Conservation (phyloP, 1,140 invertebrate species). For the Drosophila bocqueti region DNA sequence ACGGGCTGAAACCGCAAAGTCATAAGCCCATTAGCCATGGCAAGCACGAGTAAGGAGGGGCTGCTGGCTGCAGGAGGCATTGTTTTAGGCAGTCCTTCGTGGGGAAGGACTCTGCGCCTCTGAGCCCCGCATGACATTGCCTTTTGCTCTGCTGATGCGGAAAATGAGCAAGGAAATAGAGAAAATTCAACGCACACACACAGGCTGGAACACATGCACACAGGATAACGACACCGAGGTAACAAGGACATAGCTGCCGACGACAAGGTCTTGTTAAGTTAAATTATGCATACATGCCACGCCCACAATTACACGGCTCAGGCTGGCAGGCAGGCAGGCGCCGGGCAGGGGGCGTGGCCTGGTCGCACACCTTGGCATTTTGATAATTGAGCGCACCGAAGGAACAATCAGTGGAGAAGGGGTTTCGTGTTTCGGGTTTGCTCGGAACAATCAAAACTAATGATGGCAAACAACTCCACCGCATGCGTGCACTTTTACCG, state of each 20-base stretch:
- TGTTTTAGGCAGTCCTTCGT: constrained; percentile 59
- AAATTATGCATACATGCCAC: constrained; percentile 79
- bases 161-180: constrained; percentile 77
- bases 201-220: background rate
- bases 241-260: constrained; percentile 59
- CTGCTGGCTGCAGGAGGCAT: constrained; percentile 33
- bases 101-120: constrained; percentile 17
- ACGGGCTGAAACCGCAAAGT: constrained; percentile 71
- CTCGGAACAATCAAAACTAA: constrained; percentile 24
- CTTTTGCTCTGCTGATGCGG: constrained; percentile 75
- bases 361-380: constrained; percentile 46
- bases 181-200: constrained; percentile 44
- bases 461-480: constrained; percentile 17
- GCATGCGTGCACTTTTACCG: constrained; percentile 9
- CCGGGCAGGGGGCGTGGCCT: constrained; percentile 21
- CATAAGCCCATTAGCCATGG: constrained; percentile 75
- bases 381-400: constrained; percentile 47
- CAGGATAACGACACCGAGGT: constrained; percentile 49
- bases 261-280: constrained; percentile 78
- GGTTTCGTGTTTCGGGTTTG: background rate
- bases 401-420: constrained; percentile 16
- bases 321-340: background rate
- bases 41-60: constrained; percentile 1
- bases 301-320: constrained; percentile 27
- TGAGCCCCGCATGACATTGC: constrained; percentile 52